A percentile compares a stretch with the other conserved stretches of the same genome.
These are phyloP conservation scores for Takifugu ocellatus DNA, from an alignment of 2,797 vertebrate genomes.

Conservation along the genomic window DNA sequence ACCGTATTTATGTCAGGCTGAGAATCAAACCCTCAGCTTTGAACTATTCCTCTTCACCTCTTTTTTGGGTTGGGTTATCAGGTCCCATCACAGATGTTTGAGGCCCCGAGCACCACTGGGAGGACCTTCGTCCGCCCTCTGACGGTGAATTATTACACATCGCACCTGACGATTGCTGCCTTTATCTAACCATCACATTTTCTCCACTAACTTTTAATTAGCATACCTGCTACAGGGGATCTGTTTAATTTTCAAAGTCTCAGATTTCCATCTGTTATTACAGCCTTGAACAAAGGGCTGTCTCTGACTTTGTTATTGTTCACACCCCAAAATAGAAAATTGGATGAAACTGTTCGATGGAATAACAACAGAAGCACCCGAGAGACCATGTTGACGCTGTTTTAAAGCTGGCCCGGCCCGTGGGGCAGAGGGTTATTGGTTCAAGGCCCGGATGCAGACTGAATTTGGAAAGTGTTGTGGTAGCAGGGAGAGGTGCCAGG, in stretches of 20 bases:
- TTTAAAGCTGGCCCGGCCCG: no score
- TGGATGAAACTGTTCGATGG: slow-evolving; percentile 13
- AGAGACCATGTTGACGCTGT: no score
- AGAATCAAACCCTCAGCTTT: background rate
- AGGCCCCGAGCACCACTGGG: slow-evolving; percentile 22
- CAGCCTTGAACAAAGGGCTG: slow-evolving; percentile 46
- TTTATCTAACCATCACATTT: slow-evolving; percentile 32
- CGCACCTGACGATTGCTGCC: slow-evolving; percentile 41
- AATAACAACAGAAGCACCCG: background rate
- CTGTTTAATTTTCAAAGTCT: slow-evolving; percentile 57
- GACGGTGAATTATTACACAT: slow-evolving; percentile 44
- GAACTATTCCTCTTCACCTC: background rate
- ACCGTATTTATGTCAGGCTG: background rate
- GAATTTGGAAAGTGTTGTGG: no score
- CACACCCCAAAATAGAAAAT: slow-evolving; percentile 21
- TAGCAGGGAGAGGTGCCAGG: no score
- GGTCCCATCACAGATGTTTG: slow-evolving; percentile 28
- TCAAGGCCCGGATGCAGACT: no score
- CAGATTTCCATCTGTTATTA: slow-evolving; percentile 56
- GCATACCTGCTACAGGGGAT: slow-evolving; percentile 55
- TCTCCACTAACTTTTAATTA: slow-evolving; percentile 64
- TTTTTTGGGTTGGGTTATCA: slow-evolving; percentile 18
- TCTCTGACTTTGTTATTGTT: slow-evolving; percentile 42
- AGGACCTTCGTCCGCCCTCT: slow-evolving; percentile 37
- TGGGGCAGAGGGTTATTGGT: no score